phyloP scores from a whole-genome alignment of 1,140 invertebrate species.

The Megalopta genalis region DNA sequence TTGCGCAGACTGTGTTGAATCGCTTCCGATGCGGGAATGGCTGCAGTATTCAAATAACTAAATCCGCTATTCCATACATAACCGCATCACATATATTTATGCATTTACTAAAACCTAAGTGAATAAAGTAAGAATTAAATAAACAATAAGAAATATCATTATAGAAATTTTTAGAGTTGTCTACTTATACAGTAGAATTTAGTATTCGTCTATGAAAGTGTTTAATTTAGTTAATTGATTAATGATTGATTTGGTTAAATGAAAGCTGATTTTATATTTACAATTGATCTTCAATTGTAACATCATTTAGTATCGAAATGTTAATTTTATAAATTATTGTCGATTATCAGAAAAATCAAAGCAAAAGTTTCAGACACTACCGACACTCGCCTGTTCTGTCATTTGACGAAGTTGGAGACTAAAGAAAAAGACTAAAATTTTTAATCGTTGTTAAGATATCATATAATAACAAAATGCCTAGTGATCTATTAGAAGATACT shows the following conservation, averaged over 20 bases:
- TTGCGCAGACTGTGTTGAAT: slow-evolving; percentile 32
- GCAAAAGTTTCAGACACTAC: neutral
- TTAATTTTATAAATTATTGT: neutral
- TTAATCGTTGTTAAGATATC: neutral
- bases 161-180: neutral
- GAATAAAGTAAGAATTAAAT: neutral
- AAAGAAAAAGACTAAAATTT: slow-evolving; percentile 17
- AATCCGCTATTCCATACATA: neutral
- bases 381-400: slow-evolving; percentile 6
- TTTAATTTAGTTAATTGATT: neutral
- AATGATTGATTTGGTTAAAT: neutral
- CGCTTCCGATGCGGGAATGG: slow-evolving; percentile 33
- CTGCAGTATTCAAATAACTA: neutral
- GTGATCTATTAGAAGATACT: slow-evolving; percentile 73
- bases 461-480: slow-evolving; percentile 72
- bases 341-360: neutral
- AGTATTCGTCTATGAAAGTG: neutral
- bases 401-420: neutral
- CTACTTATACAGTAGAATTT: neutral
- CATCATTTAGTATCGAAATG: neutral
- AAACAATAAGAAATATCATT: neutral
- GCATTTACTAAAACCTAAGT: neutral
- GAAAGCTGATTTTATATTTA: too few species aligned
- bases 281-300: too few species aligned
- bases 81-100: neutral